Conservation (phyloP, 2,797 vertebrate genomes). For the Acrossocheilus fasciatus region DNA sequence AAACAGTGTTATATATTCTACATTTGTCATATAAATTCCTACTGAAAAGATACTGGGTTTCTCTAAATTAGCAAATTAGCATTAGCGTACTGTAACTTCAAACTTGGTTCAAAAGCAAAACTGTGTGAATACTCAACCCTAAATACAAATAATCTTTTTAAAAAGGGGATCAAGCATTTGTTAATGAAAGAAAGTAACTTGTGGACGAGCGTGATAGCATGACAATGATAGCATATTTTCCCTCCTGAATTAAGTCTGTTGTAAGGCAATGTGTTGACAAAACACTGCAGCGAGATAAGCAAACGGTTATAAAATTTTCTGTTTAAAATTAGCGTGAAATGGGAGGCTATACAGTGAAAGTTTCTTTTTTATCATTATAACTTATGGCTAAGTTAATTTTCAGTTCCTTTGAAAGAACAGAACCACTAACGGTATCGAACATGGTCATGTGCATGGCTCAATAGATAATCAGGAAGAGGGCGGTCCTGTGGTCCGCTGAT, state of each 20-base stretch:
- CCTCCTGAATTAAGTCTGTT: not conserved
- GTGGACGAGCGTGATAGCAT: not conserved
- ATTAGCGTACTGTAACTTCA: not conserved
- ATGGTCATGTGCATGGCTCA: conserved; percentile 33
- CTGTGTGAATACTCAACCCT: not conserved
- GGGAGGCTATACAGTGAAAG: not conserved
- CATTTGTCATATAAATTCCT: not conserved
- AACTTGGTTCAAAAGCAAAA: not conserved
- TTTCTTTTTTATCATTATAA: conserved; percentile 13
- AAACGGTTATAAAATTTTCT: not conserved
- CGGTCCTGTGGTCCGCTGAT: conserved; percentile 65
- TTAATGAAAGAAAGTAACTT: not conserved
- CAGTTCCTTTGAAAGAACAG: conserved; percentile 24
- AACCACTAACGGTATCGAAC: conserved; percentile 26
- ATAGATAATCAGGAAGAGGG: conserved; percentile 65
- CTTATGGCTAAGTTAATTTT: conserved; percentile 7
- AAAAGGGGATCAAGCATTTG: not conserved
- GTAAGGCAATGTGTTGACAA: conserved; percentile 6
- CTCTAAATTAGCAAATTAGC: conserved; percentile 1
- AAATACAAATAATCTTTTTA: not conserved
- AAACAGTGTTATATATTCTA: not conserved
- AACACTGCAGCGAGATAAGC: conserved; percentile 22
- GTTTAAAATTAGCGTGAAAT: not conserved
- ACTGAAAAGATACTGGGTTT: not conserved
- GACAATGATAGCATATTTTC: not conserved